Base-by-base conservation (phyloP, 2,888 invertebrate genomes). In the Hecatera dysodea region DNA sequence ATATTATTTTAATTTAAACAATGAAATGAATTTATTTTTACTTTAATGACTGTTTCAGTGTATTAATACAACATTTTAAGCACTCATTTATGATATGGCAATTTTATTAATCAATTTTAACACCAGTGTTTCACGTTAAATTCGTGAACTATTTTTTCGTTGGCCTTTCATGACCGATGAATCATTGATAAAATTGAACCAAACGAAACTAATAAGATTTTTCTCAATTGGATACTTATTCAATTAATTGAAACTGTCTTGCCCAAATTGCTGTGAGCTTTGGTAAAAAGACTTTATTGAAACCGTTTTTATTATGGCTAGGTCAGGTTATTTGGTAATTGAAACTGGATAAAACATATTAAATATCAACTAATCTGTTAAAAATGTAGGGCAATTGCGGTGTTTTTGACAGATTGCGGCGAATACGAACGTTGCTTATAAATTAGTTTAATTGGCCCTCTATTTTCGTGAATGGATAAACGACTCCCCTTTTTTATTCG, bases 211-310 rank as follows among this genome's bases (percentile, higher is more conserved):
- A 81, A 77, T 68, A 69, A 33, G 64, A 57, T 65, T 50, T 65
- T 52, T 50, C 57, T 65, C 56, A 48, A 65, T 73, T 72, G 66
- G 62, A 67, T 63, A 53, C 52, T 50, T 71, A 71, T 71, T 74
- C 57, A 74, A 74, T 80, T 63, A 80, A 81, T 77, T 70, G 60
- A 19, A 27, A 36, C 11, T 55, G 33, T 55, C 60, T 64, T 48
- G 29, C 48, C 9, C 12, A 36, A 53, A 77, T 48, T 42, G 55
- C 44, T 57, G 19, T 48, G 55, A 55, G 56, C 70, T 70, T 72
- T 56, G 48, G 60, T 72, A 48, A 48, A 69, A 63, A 64, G 53
- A 53, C 63, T 64, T 73, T 52, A 60, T 70, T 70, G 56, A 36
- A 57, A 33, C 24, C 19, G 42, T 67, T 62, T 66, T 46, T 33